Evolutionary conservation across 2,113 vertebrate species (phyloP).

Genomic region (Myotis davidii): DNA sequence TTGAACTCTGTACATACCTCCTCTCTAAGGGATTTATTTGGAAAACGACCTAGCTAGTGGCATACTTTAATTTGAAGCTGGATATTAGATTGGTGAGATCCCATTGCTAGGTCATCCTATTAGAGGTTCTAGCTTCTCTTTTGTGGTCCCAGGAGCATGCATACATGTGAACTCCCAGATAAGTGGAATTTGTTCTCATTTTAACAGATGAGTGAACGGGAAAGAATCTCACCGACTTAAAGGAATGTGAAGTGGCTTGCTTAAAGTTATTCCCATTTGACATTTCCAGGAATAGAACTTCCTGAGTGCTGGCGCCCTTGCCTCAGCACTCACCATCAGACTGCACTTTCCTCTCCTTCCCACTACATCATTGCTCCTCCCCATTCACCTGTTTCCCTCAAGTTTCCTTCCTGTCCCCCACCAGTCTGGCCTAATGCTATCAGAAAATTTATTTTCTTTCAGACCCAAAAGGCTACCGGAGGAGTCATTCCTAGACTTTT

Average conservation of each 20-base stretch:
- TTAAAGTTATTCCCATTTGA: slow-evolving; percentile 44
- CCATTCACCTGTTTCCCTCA: neutral
- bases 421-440: neutral
- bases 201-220: slow-evolving; percentile 49
- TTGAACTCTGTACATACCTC: neutral
- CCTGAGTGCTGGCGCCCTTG: neutral
- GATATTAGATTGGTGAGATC: neutral
- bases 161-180: neutral
- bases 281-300: neutral
- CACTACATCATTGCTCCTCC: neutral
- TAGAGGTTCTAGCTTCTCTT: neutral
- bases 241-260: slow-evolving; percentile 37
- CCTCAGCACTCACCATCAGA: neutral
- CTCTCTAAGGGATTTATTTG: neutral
- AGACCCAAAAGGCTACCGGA: neutral
- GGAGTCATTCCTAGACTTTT: slow-evolving; percentile 49
- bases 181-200: slow-evolving; percentile 44
- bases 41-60: neutral
- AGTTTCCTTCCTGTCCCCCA: fast-evolving
- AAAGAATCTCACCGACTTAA: slow-evolving; percentile 42
- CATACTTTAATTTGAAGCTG: slow-evolving; percentile 26
- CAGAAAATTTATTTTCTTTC: neutral
- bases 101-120: neutral
- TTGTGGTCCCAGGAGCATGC: neutral
- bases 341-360: neutral